Evolutionary conservation across 2,888 invertebrate species (phyloP), one percentile per base, ranked within the genome.

Genomic region (Blera fallax): DNA sequence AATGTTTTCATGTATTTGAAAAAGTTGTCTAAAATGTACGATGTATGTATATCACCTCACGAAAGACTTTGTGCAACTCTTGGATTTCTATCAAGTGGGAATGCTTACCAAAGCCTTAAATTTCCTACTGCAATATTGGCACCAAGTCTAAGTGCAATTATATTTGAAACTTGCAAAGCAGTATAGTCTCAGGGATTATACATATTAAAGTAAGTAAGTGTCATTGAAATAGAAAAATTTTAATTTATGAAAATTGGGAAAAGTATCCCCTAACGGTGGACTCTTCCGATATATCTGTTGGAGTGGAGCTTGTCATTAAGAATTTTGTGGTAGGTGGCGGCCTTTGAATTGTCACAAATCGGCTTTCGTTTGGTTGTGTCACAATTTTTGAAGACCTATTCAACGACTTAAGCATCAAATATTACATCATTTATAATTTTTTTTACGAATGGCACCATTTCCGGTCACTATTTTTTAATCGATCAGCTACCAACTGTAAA

Each of bases 321-420:
- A 29, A 24, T 54, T 6, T 11, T 5, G 27, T 29, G 29, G 27
- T 27, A 4, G n/a, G 11, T 54, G 21, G 24, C 24, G 29, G 14
- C 11, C 7, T 7, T 29, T 14, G 27, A 27, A 29, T 29, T 29
- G n/a, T 54, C 6, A 54, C 52, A 54, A 54, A 54, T 54, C 52
- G 27, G 14, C 52, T 54, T 54, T 54, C 27, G 29, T 6, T 27
- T 24, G 27, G 6, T 40, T 40, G 40, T 18, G 32, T 54, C 32
- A 54, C 54, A 14, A 54, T 14, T 16, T 54, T 32, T 14, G 62
- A 45, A 3, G 29, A 45, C 62, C 16, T 27, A 64, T 64, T 64
- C 18, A 64, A 64, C 29, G 43, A 64, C 45, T 27, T 64, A 27
- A 64, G 45, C 45, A 43, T 62, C 62, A 45, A 64, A 64, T 45